Base-by-base conservation (phyloP, 2,113 vertebrate genomes). In the Cyanoliseus patagonus region DNA sequence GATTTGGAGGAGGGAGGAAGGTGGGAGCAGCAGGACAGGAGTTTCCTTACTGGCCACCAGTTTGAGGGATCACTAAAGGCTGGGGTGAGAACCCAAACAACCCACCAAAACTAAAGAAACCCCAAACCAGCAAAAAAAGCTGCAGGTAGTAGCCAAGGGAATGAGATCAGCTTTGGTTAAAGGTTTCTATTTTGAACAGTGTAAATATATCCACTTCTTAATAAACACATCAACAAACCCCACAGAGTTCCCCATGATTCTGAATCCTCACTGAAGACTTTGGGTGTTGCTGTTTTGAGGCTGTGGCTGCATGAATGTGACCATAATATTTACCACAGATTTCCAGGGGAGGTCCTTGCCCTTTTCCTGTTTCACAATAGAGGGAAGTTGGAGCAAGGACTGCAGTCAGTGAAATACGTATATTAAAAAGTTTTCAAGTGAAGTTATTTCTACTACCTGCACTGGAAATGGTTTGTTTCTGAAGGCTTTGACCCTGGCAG, bases 351-450 rank as follows among this genome's bases (percentile, higher is more conserved):
- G 84, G 94, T 88, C 17, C 92, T 92, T 93, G 88, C 80, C 86
- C 86, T 90, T 96, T 95, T 96, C 94, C 96, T 96, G 95, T 61
- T 83, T 90, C 79, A 95, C 94, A 96, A 93, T 96, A 66, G 68
- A 88, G 76, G 93, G 93, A 96, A 96, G 92, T 92, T 86, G 85
- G 64, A 95, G 74, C 85, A 59, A 66, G 66, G 57, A 10, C 53
- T 92, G 31, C 6, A 92, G 47, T 82, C 57, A 35, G 47, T 61
- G 73, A 84, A 96, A 84, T 41, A 74, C 84, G 22, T 87, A 39
- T 66, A 59, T 87, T 41, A 18, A 63, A 95, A 96, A 39, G 31
- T 28, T 90, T 95, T 90, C 73, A 57, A 33, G 53, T 86, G 51
- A 11, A 0, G 17, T 57, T 35, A 63, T 72, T 88, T 88, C 30